Base-by-base conservation (phyloP, 2,888 invertebrate species). In the Drosophila helvetica region DNA sequence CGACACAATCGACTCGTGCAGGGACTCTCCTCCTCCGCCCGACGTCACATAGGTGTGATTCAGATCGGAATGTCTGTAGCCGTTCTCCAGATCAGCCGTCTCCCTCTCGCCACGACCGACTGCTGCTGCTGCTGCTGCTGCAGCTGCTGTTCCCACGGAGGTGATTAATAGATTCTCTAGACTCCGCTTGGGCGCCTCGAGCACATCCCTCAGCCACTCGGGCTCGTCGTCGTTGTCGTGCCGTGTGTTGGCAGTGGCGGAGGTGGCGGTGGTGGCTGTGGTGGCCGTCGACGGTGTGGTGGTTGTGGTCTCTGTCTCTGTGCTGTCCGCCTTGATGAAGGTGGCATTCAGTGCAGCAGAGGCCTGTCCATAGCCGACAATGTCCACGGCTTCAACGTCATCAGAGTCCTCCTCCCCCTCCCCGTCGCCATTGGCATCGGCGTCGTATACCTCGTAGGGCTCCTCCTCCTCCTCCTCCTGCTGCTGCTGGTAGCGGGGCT, bases 181-280 rank as follows among this genome's bases (percentile, higher is more conserved):
- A 70, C 90, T 91, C 53, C 92, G 90, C 70, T 91, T 91, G 55
- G 94, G 94, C 50, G 93, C 94, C 66, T 94, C 94, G 68, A 93
- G 91, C 54, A 93, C 93, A 86, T 94, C 94, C 62, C 93, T 93
- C 63, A 93, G 89, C 94, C 94, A 94, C 88, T 94, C 93, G 18
- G 93, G 93, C 71, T 93, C 93, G 69, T 92, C 93, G 53, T 93
- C 93, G 88, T 38, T 38, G 38, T 89, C 92, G 82, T 86, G 80
- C 53, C 87, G 71, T 30, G 82, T 79, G 92, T 38, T 15, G 15
- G 38, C 38, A 91, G 66, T 94, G 93, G 90, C 93, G 93, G 79
- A 93, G 93, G 88, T 91, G 74, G 92, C 81, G 59, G 83, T 79
- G 91, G 66, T 94, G 93, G 90, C 93, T 93, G 79, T 93, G 93